Conservation (phyloP, 1,140 invertebrate species). For the Drosophila sucinea region DNA sequence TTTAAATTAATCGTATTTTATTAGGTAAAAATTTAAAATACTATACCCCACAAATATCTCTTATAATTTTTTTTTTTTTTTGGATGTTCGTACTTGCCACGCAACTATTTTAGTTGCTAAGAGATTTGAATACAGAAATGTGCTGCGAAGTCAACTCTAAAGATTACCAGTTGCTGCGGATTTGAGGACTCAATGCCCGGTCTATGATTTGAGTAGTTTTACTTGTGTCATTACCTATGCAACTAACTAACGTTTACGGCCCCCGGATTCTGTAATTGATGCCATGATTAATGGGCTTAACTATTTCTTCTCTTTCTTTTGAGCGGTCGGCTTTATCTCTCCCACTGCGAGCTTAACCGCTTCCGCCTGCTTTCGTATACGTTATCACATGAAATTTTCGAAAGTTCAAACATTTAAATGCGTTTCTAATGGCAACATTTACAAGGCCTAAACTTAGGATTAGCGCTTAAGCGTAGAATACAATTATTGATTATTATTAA, state of each 20-base stretch:
- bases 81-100: no score
- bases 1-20: no score
- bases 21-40: no score
- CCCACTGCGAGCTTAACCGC: background rate
- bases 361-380: conserved; percentile 62
- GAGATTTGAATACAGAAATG: no score
- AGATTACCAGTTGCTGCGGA: no score
- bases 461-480: conserved; percentile 34
- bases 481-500: conserved; percentile 67
- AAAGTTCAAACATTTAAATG: conserved; percentile 69
- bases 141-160: no score
- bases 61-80: no score
- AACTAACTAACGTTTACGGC: background rate
- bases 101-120: no score
- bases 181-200: background rate
- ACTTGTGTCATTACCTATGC: background rate
- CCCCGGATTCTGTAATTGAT: background rate
- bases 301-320: background rate
- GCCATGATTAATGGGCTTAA: background rate
- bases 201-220: background rate
- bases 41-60: no score
- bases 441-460: conserved; percentile 73
- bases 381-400: conserved; percentile 81
- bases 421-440: conserved; percentile 76
- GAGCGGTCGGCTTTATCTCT: background rate